phyloP scores from a whole-genome alignment of 2,888 invertebrate species.

The Timandra comae region DNA sequence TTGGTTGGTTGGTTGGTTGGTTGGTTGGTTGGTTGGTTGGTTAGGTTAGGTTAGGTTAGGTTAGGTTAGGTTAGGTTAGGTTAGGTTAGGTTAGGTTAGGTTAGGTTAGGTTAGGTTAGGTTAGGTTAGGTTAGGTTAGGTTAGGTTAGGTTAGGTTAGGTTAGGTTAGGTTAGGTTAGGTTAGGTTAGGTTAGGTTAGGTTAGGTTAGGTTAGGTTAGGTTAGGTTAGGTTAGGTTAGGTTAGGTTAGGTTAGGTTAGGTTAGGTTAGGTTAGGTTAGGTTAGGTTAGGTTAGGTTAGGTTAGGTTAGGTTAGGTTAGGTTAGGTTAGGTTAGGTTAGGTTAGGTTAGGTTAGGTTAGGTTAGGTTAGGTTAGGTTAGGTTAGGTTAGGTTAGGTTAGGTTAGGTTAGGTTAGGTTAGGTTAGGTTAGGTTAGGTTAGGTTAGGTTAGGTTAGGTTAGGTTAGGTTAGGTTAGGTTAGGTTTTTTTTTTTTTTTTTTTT shows the following conservation, averaged over 20 bases:
- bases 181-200: constrained; percentile 18
- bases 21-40: constrained; percentile 22
- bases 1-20: constrained; percentile 11
- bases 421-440: constrained; percentile 16
- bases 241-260: constrained; percentile 18
- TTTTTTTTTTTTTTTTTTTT: neutral
- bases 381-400: constrained; percentile 16
- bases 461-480: constrained; percentile 14
- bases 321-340: constrained; percentile 18
- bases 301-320: constrained; percentile 17
- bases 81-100: constrained; percentile 22
- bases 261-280: constrained; percentile 18
- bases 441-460: constrained; percentile 16
- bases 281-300: constrained; percentile 18
- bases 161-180: constrained; percentile 18
- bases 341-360: constrained; percentile 18
- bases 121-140: constrained; percentile 18
- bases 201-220: constrained; percentile 16
- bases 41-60: constrained; percentile 25
- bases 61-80: constrained; percentile 25
- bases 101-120: constrained; percentile 18
- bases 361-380: constrained; percentile 18
- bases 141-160: constrained; percentile 18
- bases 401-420: constrained; percentile 16
- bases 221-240: constrained; percentile 17